Base-by-base conservation (phyloP, 1,140 invertebrate genomes). In the Dreissena rostriformis region DNA sequence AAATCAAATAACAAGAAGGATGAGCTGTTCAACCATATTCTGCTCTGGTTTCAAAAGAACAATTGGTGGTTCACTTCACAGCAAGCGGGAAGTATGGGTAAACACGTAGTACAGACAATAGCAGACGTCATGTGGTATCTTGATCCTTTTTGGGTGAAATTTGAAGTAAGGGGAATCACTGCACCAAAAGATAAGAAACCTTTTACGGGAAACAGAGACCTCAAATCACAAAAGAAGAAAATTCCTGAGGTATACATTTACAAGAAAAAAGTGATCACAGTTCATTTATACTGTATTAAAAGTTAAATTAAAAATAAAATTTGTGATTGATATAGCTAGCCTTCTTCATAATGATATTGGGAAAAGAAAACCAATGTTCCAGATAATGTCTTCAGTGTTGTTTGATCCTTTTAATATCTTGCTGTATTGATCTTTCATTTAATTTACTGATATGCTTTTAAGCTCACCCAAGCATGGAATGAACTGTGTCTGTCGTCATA, bases 181-280 rank as follows among this genome's bases (percentile, higher is more conserved):
- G 53, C 19, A 57, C 53, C 53, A 57, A 19, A 57, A 12, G 12
- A 19, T 57, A 14, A 14, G 53, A 57, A 57, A 19, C 53, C 53
- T 57, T 57, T 57, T 12, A 57, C 53, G 12, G 53, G 53, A 19
- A 14, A 57, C 53, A 14, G 53, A 19, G 53, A 57, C 53, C 19
- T 57, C 19, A 57, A 57, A 19, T 57, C 53, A 57, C 53, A 57
- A 57, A 57, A 57, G 53, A 57, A 57, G 53, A 57, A 57, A 57
- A 57, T 57, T 12, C 53, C 53, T 19, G 19, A 12, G 53, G 53
- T 57, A 57, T 14, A 57, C 53, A 57, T n/a, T n/a, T n/a, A n/a
- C n/a, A n/a, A n/a, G n/a, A n/a, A n/a, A n/a, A n/a, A n/a, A n/a
- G n/a, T n/a, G n/a, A n/a, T n/a, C n/a, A n/a, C n/a, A n/a, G n/a